A percentile compares a stretch with the other conserved stretches of the same genome.
phyloP scores from a whole-genome alignment of 2,113 vertebrate genomes.

The Corythornis vintsioides region DNA sequence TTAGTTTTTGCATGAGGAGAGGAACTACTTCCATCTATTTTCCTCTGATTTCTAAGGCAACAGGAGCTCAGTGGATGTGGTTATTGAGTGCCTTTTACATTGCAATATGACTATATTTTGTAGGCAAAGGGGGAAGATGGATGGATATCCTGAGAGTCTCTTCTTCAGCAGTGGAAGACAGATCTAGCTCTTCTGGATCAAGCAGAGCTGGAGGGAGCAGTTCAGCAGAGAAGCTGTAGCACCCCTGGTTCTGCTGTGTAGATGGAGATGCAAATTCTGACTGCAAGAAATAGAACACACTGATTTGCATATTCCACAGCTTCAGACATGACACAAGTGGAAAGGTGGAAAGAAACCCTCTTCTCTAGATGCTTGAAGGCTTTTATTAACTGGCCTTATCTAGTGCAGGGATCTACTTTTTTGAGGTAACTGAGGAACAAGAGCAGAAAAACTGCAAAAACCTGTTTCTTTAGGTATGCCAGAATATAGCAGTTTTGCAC shows the following conservation, averaged over 20 bases:
- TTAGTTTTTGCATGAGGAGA: conserved; percentile 36
- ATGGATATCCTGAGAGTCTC: background rate
- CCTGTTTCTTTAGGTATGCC: background rate
- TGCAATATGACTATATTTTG: background rate
- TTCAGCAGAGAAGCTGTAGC: background rate
- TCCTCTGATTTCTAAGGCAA: background rate
- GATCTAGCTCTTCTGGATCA: background rate
- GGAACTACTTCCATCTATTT: conserved; percentile 19
- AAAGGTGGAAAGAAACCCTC: background rate
- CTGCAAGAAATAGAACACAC: background rate
- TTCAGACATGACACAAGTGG: background rate
- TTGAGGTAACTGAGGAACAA: background rate
- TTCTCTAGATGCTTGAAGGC: background rate
- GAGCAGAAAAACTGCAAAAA: background rate
- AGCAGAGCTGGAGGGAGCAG: background rate
- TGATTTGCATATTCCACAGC: background rate
- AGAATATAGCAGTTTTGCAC: background rate
- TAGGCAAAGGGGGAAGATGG: background rate
- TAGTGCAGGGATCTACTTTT: background rate
- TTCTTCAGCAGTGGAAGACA: background rate
- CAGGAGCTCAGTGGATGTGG: background rate
- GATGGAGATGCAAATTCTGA: background rate
- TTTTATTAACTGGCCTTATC: background rate
- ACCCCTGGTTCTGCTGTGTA: background rate
- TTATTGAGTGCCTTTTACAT: background rate